phyloP scores from a whole-genome alignment of 2,888 invertebrate genomes.

The Cylloceria caligata region DNA sequence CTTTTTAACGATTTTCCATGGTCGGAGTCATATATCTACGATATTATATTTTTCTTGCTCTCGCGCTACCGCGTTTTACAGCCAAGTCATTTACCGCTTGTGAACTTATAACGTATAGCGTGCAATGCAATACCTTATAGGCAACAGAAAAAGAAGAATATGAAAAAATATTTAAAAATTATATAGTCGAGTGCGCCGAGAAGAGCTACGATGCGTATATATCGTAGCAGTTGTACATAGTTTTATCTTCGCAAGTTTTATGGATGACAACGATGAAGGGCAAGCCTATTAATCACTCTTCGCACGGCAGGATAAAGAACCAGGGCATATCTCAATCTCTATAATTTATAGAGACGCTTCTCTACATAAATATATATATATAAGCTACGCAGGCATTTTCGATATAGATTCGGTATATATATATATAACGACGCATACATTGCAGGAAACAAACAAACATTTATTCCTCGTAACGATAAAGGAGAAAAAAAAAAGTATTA shows the following conservation, averaged over 20 bases:
- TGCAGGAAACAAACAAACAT: conserved; percentile 15
- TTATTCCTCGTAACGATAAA: conserved; percentile 17
- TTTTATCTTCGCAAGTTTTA: conserved; percentile 55
- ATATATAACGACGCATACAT: background rate
- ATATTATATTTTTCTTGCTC: conserved; percentile 15
- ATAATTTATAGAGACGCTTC: background rate
- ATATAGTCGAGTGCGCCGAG: conserved; percentile 4
- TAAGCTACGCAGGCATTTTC: background rate
- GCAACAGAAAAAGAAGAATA: background rate
- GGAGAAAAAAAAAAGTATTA: conserved; percentile 43
- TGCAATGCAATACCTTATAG: background rate
- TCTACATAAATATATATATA: background rate
- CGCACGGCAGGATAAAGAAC: conserved; percentile 53
- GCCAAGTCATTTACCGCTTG: conserved; percentile 15
- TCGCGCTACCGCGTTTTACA: conserved; percentile 14
- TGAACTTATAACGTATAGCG: background rate
- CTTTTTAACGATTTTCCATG: conserved; percentile 11
- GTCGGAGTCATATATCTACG: background rate
- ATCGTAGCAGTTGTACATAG: conserved; percentile 7
- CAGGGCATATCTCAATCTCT: conserved; percentile 61
- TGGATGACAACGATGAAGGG: conserved; percentile 65
- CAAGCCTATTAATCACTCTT: conserved; percentile 58
- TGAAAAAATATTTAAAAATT: conserved; percentile 23
- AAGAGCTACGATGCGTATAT: conserved; percentile 36
- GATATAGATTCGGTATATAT: background rate